Percentiles rank a stretch among this genome's conserved stretches.
phyloP scores from a whole-genome alignment of 2,888 invertebrate genomes.

The Platycheirus albimanus region DNA sequence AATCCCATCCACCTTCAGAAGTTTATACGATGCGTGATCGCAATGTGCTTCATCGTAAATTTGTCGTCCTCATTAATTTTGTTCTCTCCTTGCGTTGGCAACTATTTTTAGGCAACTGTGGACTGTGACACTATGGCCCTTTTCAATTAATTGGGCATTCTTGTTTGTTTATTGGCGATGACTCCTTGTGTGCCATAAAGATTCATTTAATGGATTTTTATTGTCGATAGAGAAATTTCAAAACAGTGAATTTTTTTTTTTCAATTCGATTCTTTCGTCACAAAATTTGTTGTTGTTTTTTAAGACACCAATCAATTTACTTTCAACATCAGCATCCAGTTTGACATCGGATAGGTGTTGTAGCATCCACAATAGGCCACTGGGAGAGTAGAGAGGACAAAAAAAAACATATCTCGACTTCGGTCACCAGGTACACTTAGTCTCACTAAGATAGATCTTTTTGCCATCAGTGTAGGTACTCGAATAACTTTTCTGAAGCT shows the following conservation, averaged over 20 bases:
- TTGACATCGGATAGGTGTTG: too few species aligned
- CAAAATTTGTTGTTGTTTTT: neutral
- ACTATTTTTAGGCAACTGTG: slow-evolving; percentile 42
- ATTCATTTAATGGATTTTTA: slow-evolving; percentile 30
- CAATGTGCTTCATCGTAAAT: slow-evolving; percentile 51
- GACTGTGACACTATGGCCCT: neutral
- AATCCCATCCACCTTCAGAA: slow-evolving; percentile 54
- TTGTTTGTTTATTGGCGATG: slow-evolving; percentile 56
- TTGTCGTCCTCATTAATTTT: slow-evolving; percentile 69
- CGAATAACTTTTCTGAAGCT: neutral
- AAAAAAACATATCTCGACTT: slow-evolving; percentile 10
- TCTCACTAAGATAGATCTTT: slow-evolving; percentile 5
- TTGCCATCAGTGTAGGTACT: too few species aligned
- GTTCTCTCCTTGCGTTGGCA: slow-evolving; percentile 5
- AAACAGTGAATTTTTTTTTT: neutral
- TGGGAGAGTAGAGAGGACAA: neutral
- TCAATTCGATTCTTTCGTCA: too few species aligned
- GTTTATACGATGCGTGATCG: slow-evolving; percentile 12
- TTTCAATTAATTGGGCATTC: slow-evolving; percentile 69
- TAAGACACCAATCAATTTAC: slow-evolving; percentile 10
- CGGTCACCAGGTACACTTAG: neutral
- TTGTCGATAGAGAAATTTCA: neutral
- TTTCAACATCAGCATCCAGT: neutral
- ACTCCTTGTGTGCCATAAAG: slow-evolving; percentile 30
- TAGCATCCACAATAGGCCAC: too few species aligned